phyloP scores from a whole-genome alignment of 2,113 vertebrate genomes.

The Caranx melampygus region DNA sequence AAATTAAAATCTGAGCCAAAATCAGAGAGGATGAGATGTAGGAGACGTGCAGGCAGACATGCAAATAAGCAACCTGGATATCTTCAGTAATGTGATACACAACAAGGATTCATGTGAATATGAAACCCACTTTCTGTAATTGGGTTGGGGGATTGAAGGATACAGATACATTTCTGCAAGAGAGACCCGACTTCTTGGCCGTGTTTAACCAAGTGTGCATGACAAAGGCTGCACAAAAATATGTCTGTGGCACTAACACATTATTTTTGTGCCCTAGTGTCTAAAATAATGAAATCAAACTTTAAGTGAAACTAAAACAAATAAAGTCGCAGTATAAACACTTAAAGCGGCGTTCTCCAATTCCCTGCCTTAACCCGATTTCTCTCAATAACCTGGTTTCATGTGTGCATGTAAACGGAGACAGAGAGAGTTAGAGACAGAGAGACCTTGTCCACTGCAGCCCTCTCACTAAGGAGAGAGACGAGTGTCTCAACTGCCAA shows the following conservation, averaged over 20 bases:
- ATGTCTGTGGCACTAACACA: not conserved
- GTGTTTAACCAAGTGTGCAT: not conserved
- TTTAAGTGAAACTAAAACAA: conserved; percentile 21
- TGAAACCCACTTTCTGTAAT: not conserved
- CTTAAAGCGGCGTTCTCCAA: conserved; percentile 4
- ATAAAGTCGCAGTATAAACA: conserved; percentile 5
- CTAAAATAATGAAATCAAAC: conserved; percentile 7
- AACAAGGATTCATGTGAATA: conserved; percentile 12
- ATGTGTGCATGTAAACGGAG: conserved; percentile 19
- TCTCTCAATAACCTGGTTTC: conserved; percentile 37
- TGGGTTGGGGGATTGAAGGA: not conserved
- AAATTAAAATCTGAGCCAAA: not conserved
- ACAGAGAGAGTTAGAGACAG: conserved; percentile 7
- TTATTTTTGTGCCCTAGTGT: not conserved
- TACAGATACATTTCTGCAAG: conserved; percentile 7
- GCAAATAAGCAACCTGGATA: conserved; percentile 24
- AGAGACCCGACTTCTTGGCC: not conserved
- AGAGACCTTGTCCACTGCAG: conserved; percentile 43
- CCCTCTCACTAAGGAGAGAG: conserved; percentile 35
- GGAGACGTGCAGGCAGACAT: conserved; percentile 22
- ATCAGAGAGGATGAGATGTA: not conserved
- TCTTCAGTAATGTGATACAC: not conserved
- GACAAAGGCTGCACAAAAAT: not conserved
- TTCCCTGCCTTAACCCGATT: conserved; percentile 3
- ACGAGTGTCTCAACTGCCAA: conserved; percentile 49